Evolutionary conservation across 2,888 invertebrate genomes (phyloP).

Genomic region (Tricholauxania praeusta): DNA sequence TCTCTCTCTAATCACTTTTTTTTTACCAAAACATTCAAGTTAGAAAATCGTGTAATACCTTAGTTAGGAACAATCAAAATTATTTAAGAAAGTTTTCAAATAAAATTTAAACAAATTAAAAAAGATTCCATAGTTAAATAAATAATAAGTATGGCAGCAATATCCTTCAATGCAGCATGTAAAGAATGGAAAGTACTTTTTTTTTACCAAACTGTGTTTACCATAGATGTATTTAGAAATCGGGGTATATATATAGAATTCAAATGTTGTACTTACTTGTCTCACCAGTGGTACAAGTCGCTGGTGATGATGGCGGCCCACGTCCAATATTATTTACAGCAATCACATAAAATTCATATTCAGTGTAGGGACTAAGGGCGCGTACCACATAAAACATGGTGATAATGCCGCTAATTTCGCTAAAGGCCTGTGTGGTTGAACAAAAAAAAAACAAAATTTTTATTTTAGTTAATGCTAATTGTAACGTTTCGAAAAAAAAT

Average conservation of each 20-base stretch:
- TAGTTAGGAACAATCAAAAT: too few species aligned
- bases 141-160: conserved; percentile 29
- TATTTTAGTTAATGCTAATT: not conserved
- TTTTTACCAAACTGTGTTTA: too few species aligned
- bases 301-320: conserved; percentile 88
- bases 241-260: not conserved
- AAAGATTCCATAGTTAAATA: conserved; percentile 3
- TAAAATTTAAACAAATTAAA: not conserved
- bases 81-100: too few species aligned
- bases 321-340: conserved; percentile 95
- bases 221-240: not conserved
- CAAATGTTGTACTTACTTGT: conserved; percentile 78
- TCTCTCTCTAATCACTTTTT: too few species aligned
- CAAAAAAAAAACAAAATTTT: conserved; percentile 10
- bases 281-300: conserved; percentile 95
- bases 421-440: conserved; percentile 76
- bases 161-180: conserved; percentile 42
- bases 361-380: conserved; percentile 91
- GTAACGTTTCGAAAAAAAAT: too few species aligned
- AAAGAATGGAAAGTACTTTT: conserved; percentile 40
- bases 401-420: conserved; percentile 93
- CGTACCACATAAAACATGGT: conserved; percentile 93
- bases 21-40: too few species aligned
- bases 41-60: too few species aligned
- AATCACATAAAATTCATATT: conserved; percentile 96